These are phyloP conservation scores for Planiliza haematocheilus DNA, from an alignment of 2,113 vertebrate species.

Conservation along the genomic window DNA sequence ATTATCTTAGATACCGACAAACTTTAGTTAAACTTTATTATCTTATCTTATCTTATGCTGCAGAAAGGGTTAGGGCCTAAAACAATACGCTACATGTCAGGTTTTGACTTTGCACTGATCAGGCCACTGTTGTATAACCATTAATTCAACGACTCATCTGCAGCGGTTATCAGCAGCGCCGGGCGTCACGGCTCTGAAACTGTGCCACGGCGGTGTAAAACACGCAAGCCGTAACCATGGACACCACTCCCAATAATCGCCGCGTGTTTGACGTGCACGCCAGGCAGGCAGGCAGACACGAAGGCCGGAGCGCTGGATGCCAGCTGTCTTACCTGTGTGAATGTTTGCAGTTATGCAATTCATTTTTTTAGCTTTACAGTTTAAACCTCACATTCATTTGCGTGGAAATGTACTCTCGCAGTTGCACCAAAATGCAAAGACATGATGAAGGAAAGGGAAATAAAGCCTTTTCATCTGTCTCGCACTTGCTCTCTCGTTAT, in stretches of 20 bases:
- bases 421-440: neutral
- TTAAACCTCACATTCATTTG: too few species aligned
- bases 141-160: neutral
- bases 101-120: neutral
- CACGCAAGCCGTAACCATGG: conserved; percentile 41
- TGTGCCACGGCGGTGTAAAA: conserved; percentile 30
- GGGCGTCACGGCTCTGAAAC: conserved; percentile 2
- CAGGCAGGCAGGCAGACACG: conserved; percentile 2
- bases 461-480: too few species aligned
- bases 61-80: too few species aligned
- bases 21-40: neutral
- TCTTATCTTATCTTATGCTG: neutral
- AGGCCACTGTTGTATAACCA: neutral
- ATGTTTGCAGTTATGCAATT: neutral
- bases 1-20: too few species aligned
- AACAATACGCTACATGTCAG: too few species aligned
- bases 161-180: conserved; percentile 33
- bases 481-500: too few species aligned
- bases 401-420: too few species aligned
- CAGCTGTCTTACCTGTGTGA: neutral
- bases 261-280: conserved; percentile 10
- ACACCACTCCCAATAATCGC: conserved; percentile 29
- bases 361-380: neutral
- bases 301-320: neutral
- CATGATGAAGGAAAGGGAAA: neutral